These are phyloP conservation scores for Conistra vaccinii DNA, from an alignment of 2,888 invertebrate species.

Conservation along the genomic window DNA sequence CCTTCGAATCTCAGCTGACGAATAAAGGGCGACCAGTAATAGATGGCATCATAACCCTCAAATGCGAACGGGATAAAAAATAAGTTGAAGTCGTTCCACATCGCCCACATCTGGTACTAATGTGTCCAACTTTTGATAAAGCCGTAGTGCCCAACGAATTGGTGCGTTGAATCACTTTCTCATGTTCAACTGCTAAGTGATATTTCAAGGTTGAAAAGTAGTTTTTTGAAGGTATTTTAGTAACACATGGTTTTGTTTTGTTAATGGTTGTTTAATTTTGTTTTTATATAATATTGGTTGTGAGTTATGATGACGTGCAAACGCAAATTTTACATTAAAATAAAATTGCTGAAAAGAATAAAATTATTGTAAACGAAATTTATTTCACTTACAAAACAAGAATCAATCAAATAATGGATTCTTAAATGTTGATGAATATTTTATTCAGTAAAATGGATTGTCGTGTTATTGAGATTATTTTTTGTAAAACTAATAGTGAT, in stretches of 20 bases:
- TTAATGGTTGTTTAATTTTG: not conserved
- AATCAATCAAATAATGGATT: not conserved
- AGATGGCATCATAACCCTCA: conserved; percentile 70
- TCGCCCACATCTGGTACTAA: conserved; percentile 80
- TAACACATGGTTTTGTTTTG: not conserved
- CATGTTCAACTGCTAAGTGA: conserved; percentile 71
- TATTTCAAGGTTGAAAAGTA: conserved; percentile 58
- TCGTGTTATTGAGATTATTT: not conserved
- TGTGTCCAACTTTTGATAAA: conserved; percentile 84
- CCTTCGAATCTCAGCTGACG: conserved; percentile 33
- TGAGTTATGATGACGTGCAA: not conserved
- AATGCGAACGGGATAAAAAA: conserved; percentile 72
- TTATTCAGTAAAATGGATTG: not conserved
- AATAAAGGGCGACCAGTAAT: conserved; percentile 64
- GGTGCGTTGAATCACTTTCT: conserved; percentile 76
- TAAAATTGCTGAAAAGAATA: not conserved
- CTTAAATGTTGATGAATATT: not conserved
- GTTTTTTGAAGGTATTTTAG: conserved; percentile 25
- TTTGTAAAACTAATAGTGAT: not conserved
- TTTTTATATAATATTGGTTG: not conserved
- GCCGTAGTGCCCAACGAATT: conserved; percentile 78
- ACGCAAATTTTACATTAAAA: not conserved
- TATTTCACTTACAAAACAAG: not conserved
- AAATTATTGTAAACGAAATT: not conserved
- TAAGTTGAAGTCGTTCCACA: conserved; percentile 74